phyloP scores from a whole-genome alignment of 2,113 vertebrate genomes.

The Ginglymostoma cirratum region DNA sequence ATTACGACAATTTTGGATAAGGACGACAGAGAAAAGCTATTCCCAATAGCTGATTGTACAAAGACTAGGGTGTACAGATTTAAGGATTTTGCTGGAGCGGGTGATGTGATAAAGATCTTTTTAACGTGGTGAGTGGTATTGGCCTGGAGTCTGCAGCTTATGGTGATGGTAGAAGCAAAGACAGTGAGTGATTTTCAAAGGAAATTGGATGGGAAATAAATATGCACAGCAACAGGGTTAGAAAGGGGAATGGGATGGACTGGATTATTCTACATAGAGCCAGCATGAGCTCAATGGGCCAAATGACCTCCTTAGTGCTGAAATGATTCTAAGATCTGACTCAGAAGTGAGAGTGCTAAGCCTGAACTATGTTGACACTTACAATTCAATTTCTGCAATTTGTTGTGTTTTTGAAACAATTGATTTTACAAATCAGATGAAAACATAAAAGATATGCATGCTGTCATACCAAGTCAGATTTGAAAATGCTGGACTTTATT shows the following conservation, averaged over 20 bases:
- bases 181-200: too few species aligned
- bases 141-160: too few species aligned
- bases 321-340: not conserved
- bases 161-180: too few species aligned
- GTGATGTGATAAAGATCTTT: too few species aligned
- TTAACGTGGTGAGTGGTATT: too few species aligned
- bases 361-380: not conserved
- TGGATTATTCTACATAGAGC: too few species aligned
- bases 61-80: too few species aligned
- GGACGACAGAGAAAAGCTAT: too few species aligned
- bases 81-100: too few species aligned
- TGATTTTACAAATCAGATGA: not conserved
- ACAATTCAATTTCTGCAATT: not conserved
- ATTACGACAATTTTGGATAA: too few species aligned
- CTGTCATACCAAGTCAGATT: not conserved
- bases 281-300: not conserved
- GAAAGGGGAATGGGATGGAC: not conserved
- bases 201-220: not conserved
- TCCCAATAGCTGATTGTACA: too few species aligned
- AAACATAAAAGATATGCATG: not conserved
- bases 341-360: not conserved
- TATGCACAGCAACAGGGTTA: not conserved
- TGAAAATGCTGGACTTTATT: not conserved
- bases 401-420: not conserved
- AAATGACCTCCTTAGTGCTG: not conserved